Evolutionary conservation across 92 coral and sea anemone genomes (phyloP).

Genomic region (Actinernus sp.): DNA sequence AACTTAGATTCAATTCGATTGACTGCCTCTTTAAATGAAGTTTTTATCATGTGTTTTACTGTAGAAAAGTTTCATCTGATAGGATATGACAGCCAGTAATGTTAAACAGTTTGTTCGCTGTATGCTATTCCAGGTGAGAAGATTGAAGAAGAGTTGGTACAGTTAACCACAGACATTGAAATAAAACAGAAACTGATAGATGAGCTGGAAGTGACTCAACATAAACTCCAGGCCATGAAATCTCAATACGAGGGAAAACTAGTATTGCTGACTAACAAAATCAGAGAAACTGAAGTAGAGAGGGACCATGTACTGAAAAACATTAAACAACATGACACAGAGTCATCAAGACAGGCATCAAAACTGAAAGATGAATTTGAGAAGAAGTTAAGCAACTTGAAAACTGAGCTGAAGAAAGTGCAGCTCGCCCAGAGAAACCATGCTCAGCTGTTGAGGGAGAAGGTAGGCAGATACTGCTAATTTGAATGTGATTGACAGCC

Average conservation of each 20-base stretch:
- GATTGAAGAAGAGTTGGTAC: conserved; percentile 76
- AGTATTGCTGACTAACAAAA: conserved; percentile 77
- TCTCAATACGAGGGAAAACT: conserved; percentile 95
- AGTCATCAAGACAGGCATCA: conserved; percentile 72
- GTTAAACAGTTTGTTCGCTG: no score
- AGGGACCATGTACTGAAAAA: conserved; percentile 83
- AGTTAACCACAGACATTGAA: conserved; percentile 86
- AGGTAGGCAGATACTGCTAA: no score
- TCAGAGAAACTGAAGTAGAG: conserved; percentile 93
- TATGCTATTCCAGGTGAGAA: conserved; percentile 12
- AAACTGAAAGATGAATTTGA: conserved; percentile 82
- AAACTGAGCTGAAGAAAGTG: conserved; percentile 89
- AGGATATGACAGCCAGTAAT: no score
- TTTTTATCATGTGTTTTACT: no score
- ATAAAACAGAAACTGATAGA: conserved; percentile 93
- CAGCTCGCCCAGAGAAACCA: conserved; percentile 95
- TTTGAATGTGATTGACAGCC: no score
- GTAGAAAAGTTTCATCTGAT: no score
- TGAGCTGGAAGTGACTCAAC: conserved; percentile 92
- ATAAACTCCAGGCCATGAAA: conserved; percentile 75
- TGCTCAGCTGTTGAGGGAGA: conserved; percentile 81
- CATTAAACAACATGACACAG: conserved; percentile 76
- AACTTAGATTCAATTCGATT: no score
- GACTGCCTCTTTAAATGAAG: no score
- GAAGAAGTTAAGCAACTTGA: conserved; percentile 82